A percentile compares a stretch with the other conserved stretches of the same genome.
Conservation (phyloP, 2,113 vertebrate species). For the Orthonyx spaldingii region DNA sequence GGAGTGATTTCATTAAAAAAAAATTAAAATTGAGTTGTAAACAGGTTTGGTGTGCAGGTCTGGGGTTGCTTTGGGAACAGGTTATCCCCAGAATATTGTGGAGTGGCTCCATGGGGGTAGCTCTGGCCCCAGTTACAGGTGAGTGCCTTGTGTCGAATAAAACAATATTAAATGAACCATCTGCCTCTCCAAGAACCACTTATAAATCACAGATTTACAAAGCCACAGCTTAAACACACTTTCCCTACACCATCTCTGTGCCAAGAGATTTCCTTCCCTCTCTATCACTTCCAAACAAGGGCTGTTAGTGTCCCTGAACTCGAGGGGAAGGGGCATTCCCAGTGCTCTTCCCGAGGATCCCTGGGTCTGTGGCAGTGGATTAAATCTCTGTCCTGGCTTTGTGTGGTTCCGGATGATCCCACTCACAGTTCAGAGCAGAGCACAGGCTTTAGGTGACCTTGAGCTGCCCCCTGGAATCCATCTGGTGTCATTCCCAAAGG, state of each 20-base stretch:
- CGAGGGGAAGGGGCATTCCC: neutral
- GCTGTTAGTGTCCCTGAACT: neutral
- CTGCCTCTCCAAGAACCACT: neutral
- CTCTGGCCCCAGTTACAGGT: neutral
- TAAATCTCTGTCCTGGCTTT: neutral
- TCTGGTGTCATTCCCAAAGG: neutral
- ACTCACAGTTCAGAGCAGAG: neutral
- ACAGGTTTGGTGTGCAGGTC: neutral
- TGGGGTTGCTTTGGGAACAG: neutral
- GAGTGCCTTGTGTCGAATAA: neutral
- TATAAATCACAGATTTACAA: neutral
- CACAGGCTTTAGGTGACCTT: neutral
- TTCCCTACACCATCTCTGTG: accelerated
- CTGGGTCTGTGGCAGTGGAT: neutral
- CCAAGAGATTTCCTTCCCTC: neutral
- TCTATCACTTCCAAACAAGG: neutral
- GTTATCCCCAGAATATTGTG: accelerated
- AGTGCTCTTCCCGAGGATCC: neutral
- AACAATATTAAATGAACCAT: neutral
- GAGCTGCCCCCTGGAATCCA: slow-evolving; percentile 21
- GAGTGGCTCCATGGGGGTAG: too few relatives aligned
- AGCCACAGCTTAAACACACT: accelerated
- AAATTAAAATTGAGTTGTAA: neutral
- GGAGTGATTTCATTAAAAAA: neutral
- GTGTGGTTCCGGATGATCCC: neutral